Evolutionary conservation across 2,113 vertebrate species (phyloP).

Genomic region (Brachionichthys hirsutus): DNA sequence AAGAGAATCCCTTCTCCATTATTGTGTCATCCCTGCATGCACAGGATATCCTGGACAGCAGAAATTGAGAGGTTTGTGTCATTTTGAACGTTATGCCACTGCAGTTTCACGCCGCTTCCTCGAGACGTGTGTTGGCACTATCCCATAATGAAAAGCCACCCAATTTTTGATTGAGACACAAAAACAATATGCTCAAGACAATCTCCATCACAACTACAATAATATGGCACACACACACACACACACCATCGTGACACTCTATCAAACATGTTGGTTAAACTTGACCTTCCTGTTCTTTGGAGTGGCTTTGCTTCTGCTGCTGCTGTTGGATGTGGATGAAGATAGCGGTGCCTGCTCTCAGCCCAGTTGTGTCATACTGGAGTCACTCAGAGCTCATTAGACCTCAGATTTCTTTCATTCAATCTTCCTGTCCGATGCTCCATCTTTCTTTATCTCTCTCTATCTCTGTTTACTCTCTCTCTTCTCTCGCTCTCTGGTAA

Average conservation of each 20-base stretch:
- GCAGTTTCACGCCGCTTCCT: no score
- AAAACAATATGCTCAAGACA: no score
- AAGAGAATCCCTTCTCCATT: no score
- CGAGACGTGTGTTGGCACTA: no score
- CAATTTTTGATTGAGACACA: no score
- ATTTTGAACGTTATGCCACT: no score
- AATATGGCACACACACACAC: neutral
- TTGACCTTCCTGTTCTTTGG: constrained; percentile 4
- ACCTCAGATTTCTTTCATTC: constrained; percentile 70
- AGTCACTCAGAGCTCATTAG: constrained; percentile 78
- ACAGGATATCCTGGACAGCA: no score
- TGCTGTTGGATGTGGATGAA: constrained; percentile 28
- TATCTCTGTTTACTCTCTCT: constrained; percentile 56
- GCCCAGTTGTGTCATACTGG: constrained; percentile 50
- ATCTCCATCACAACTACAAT: no score
- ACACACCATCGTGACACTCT: neutral
- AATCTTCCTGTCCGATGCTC: constrained; percentile 15
- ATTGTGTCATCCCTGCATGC: no score
- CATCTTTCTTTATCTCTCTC: constrained; percentile 47
- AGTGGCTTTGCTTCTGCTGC: constrained; percentile 11
- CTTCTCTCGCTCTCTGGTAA: constrained; percentile 82
- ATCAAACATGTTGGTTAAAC: neutral
- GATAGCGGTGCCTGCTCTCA: constrained; percentile 29
- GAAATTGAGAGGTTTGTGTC: no score
- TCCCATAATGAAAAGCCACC: no score